A percentile compares a stretch with the other conserved stretches of the same genome.
Conservation (phyloP, 2,113 vertebrate genomes). For the Perca flavescens region DNA sequence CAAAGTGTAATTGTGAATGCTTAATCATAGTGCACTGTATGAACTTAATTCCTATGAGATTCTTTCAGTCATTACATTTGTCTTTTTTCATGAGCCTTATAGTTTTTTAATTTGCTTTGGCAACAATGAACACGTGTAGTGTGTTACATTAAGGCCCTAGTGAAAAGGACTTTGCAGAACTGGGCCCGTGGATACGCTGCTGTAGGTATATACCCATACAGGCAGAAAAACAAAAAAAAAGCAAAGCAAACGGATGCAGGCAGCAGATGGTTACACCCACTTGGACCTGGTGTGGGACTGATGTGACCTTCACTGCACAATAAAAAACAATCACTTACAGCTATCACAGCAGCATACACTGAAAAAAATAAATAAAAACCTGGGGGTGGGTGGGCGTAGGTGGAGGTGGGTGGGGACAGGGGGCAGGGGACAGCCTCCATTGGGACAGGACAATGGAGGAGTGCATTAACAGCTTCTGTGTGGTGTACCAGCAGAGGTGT, state of each 20-base stretch:
- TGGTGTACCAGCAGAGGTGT: constrained; percentile 56
- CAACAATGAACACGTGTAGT: no score
- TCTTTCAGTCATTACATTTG: not conserved
- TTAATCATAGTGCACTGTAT: no score
- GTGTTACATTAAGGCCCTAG: not conserved
- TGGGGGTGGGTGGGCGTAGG: not conserved
- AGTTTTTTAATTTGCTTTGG: not conserved
- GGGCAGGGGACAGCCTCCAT: constrained; percentile 15
- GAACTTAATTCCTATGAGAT: not conserved
- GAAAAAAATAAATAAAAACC: not conserved
- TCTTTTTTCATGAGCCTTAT: not conserved
- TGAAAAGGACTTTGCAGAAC: not conserved
- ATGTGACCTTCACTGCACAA: constrained; percentile 41
- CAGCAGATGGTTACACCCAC: constrained; percentile 31
- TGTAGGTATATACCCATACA: not conserved
- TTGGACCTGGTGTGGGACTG: constrained; percentile 24
- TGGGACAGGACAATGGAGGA: constrained; percentile 47
- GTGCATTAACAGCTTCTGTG: constrained; percentile 57
- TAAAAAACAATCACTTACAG: constrained; percentile 2
- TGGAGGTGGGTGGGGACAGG: not conserved
- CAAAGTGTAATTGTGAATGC: no score
- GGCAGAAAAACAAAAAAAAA: not conserved
- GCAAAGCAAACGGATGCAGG: not conserved
- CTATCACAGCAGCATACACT: not conserved
- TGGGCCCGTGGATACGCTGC: not conserved